Base-by-base conservation (phyloP, 1,140 invertebrate species). In the Drosophila eugracilis region DNA sequence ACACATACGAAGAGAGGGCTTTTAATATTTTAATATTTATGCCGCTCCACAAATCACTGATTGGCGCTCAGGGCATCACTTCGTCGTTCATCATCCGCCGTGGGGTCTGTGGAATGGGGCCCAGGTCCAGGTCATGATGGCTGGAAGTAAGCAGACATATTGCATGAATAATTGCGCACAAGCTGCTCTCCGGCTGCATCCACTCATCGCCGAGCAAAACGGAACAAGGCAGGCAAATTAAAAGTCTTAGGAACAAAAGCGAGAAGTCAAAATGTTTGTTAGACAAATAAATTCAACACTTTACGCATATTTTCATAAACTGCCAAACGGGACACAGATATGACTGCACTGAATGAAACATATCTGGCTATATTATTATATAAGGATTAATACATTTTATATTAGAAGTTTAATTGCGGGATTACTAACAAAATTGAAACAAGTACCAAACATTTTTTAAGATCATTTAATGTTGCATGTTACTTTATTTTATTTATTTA, bases 241-340 rank as follows among this genome's bases (percentile, higher is more conserved):
- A 75, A 75, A 75, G n/a, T 65, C 71, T 47, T 65, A 37, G 37
- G 45, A 67, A 67, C 63, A 67, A 53, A 66, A 21, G 45, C 21
- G 36, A 66, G 41, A 67, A 67, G 60, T 67, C 63, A 67, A 53
- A 67, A 53, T 67, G 60, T 53, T 67, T 67, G 63, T 65, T 52
- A 44, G 26, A 53, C 45, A 67, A 67, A 67, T 75, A 75, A 75
- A 74, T 74, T 74, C 70, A 74, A 74, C 70, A 74, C 70, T 74
- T 74, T 52, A 19, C 57, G 71, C 69, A 75, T 65, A 75, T 73
- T 75, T 75, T 54, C 60, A 49, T 58, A 66, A 74, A 66, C 73
- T 58, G 52, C 45, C 32, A 58, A 28, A 17, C 10, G 36, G 15
- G 26, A n/a, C n/a, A 32, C 30, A 44, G 28, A 26, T 34, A 28